Conservation (phyloP, 2,888 invertebrate species). For the Lobophora halterata region DNA sequence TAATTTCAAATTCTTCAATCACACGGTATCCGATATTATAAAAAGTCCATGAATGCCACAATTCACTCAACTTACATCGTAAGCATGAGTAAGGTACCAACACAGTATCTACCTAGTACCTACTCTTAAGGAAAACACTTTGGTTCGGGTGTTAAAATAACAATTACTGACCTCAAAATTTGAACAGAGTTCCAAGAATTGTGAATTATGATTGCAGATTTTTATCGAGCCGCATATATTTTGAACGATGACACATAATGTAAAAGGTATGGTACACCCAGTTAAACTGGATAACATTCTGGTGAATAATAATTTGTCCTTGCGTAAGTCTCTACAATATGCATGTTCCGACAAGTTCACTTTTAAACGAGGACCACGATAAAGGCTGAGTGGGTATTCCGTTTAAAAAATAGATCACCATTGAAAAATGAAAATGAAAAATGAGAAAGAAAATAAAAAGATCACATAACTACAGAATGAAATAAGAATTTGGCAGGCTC, state of each 20-base stretch:
- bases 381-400: too few relatives aligned
- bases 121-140: constrained; percentile 15
- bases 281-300: constrained; percentile 1
- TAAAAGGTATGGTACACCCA: constrained; percentile 5
- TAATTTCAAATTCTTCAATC: too few relatives aligned
- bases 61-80: constrained; percentile 2
- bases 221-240: constrained; percentile 8
- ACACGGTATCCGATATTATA: too few relatives aligned
- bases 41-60: too few relatives aligned
- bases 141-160: constrained; percentile 18
- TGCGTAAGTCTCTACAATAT: neutral
- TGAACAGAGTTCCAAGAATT: constrained; percentile 22
- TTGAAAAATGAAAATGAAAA: too few relatives aligned
- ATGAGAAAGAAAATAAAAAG: too few relatives aligned
- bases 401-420: too few relatives aligned
- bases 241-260: constrained; percentile 10
- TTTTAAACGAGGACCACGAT: too few relatives aligned
- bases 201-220: constrained; percentile 16
- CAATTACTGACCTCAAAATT: constrained; percentile 24
- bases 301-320: constrained; percentile 5
- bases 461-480: too few relatives aligned
- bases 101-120: too few relatives aligned
- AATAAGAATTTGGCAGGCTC: too few relatives aligned
- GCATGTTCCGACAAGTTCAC: constrained; percentile 13
- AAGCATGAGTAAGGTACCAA: constrained; percentile 8